Percentiles rank a stretch among this genome's conserved stretches.
Conservation (phyloP, 2,888 invertebrate genomes). For the Phragmatobia fuliginosa region DNA sequence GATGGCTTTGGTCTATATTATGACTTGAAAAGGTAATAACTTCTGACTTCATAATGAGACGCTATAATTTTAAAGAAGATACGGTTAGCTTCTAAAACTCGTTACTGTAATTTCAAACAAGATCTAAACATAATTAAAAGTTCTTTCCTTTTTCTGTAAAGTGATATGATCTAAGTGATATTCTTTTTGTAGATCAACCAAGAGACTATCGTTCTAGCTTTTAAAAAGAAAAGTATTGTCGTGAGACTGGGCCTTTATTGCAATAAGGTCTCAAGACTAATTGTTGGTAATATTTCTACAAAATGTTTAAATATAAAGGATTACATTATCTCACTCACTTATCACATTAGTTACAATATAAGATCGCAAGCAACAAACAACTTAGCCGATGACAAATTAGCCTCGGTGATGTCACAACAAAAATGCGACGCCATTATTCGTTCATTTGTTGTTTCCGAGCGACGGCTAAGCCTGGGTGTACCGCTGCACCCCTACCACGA, state of each 20-base stretch:
- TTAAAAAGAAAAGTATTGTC: background rate
- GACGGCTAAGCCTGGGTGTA: constrained; percentile 30
- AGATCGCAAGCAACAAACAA: constrained; percentile 36
- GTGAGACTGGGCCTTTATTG: background rate
- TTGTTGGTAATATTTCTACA: background rate
- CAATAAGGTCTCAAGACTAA: background rate
- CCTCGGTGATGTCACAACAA: constrained; percentile 50
- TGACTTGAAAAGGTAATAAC: background rate
- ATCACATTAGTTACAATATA: constrained; percentile 14
- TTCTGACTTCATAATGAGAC: background rate
- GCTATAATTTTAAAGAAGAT: background rate
- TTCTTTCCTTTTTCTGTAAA: background rate
- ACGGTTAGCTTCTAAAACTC: background rate
- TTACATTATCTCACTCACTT: constrained; percentile 9
- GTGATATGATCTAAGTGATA: too few relatives aligned
- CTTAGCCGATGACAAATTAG: constrained; percentile 53
- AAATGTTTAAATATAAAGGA: background rate
- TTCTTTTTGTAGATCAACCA: background rate
- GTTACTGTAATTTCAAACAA: background rate
- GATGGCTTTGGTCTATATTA: background rate
- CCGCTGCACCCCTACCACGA: constrained; percentile 2
- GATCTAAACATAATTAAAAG: background rate
- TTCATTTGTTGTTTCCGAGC: constrained; percentile 62
- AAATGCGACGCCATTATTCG: constrained; percentile 62
- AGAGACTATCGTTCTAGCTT: background rate